Base-by-base conservation (phyloP, 2,113 vertebrate species). In the Argyrosomus japonicus region DNA sequence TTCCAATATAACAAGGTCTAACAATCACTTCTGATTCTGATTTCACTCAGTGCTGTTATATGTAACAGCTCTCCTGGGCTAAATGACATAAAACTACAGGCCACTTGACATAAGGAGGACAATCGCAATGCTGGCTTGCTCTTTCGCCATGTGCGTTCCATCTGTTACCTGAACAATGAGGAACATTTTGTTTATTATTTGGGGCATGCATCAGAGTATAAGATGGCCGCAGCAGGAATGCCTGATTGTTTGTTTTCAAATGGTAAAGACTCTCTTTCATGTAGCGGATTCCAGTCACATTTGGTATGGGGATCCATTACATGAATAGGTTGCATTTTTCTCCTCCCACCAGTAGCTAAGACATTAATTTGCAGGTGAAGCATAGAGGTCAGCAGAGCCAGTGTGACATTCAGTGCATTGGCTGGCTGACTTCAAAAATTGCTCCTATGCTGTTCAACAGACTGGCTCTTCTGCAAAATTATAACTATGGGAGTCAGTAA, bases 341-440 rank as follows among this genome's bases (percentile, higher is more conserved):
- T 5, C 25, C 51, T 40, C 36, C 40, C 75, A 64, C n/a, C 61
- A 36, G 48, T 36, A 7, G 68, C 23, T 17, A 75, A 48, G 63
- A 79, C 77, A 78, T 75, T 90, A 11, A 77, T 87, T 86, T 85
- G 58, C 69, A 82, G 75, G 65, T 84, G 85, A 89, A 77, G 77
- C 79, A 63, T 68, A 64, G 85, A 65, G 84, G 87, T 89, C 87
- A 79, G 62, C 50, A 64, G 74, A 62, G 3, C 62, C 77, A 68
- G 58, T 57, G 56, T 85, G 83, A 88, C 83, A 87, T 65, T 86
- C 77, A 48, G 23, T 85, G 79, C 69, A 72, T 47, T 86, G 53
- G 76, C 76, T 77, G 82, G 18, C 75, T 85, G 65, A 65, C 79
- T 82, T n/a, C 36, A 48, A 88, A 40, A 88, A 86, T 60, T 73